Conservation (phyloP, 1,140 invertebrate genomes). For the Heliconius congener region DNA sequence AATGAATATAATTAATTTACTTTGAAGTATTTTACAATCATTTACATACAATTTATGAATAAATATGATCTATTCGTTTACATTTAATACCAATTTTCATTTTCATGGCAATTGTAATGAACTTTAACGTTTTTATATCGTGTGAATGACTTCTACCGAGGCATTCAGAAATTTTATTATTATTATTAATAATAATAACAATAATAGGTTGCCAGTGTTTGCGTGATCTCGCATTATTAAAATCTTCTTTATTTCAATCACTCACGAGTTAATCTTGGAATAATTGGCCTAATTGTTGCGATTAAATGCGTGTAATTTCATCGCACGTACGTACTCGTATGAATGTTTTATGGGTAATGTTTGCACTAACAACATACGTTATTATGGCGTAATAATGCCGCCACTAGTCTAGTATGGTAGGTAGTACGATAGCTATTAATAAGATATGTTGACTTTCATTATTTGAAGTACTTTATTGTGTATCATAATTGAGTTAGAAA, state of each 20-base stretch:
- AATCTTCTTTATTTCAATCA: constrained; percentile 12
- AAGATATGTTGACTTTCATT: not conserved
- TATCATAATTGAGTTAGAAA: not conserved
- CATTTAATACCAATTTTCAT: not conserved
- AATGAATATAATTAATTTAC: constrained; percentile 3
- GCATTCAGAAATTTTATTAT: not conserved
- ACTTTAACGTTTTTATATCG: not conserved
- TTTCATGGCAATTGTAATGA: not conserved
- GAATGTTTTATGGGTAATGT: not conserved
- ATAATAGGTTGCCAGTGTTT: not conserved
- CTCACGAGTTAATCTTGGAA: not conserved
- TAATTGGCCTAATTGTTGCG: constrained; percentile 5
- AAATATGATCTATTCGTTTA: not conserved
- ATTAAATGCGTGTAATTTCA: constrained; percentile 7
- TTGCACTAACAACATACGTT: not conserved
- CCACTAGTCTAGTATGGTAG: not conserved
- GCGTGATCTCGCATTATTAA: not conserved
- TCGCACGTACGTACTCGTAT: not conserved
- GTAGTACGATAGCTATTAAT: not conserved
- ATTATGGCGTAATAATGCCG: not conserved
- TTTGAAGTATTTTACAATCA: not conserved
- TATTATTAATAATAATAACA: not conserved
- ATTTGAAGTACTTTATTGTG: not conserved
- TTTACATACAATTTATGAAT: not conserved
- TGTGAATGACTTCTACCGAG: not conserved